Percentiles rank a stretch among this genome's conserved stretches.
Conservation (phyloP, 1,140 invertebrate species). For the Ericerus pela region DNA sequence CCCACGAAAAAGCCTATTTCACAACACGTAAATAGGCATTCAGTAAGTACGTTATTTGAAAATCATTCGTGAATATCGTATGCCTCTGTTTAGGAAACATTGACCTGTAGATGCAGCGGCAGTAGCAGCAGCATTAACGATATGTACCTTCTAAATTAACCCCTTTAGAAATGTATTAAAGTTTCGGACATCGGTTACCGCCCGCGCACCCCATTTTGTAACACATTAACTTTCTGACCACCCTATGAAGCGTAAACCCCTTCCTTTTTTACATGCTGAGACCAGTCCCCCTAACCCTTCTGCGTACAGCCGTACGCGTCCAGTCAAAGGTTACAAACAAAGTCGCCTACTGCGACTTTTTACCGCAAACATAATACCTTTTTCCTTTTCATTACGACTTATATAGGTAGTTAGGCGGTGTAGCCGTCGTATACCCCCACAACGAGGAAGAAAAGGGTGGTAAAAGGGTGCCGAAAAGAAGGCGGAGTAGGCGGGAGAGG, state of each 20-base stretch:
- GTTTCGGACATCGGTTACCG: constrained; percentile 1
- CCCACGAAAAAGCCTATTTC: too few relatives aligned
- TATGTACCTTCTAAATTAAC: constrained; percentile 9
- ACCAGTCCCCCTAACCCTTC: too few relatives aligned
- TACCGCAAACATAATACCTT: constrained; percentile 10
- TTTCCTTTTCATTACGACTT: constrained; percentile 8
- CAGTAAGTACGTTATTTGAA: too few relatives aligned
- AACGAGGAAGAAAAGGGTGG: too few relatives aligned
- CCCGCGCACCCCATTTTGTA: neutral
- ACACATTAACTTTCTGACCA: constrained; percentile 6
- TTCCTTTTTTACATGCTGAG: constrained; percentile 4
- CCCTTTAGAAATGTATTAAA: constrained; percentile 8
- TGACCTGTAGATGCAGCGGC: too few relatives aligned
- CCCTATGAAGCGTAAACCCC: constrained; percentile 10
- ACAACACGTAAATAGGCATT: too few relatives aligned
- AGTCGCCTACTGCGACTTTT: constrained; percentile 2
- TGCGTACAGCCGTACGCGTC: constrained; percentile 4
- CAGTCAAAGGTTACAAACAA: constrained; percentile 10
- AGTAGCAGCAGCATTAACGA: too few relatives aligned
- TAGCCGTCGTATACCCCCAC: too few relatives aligned
- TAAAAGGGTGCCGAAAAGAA: too few relatives aligned
- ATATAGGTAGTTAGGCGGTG: neutral
- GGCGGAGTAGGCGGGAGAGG: too few relatives aligned
- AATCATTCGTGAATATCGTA: too few relatives aligned
- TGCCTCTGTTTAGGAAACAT: constrained; percentile 9